Base-by-base conservation (phyloP, 2,888 invertebrate species). In the Diachrysia chrysitis region DNA sequence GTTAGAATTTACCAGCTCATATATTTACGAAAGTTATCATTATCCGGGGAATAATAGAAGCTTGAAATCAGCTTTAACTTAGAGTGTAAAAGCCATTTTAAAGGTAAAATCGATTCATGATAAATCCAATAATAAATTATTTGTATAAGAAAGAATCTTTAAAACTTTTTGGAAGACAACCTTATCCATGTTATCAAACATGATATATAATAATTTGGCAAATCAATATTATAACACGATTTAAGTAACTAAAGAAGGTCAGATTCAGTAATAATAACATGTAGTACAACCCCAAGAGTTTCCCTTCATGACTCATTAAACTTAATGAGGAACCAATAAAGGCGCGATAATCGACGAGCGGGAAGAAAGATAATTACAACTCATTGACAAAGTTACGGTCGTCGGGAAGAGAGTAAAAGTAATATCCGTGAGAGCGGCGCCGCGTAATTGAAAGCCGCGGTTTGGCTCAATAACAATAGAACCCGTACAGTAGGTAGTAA, bases 371-470 rank as follows among this genome's bases (percentile, higher is more conserved):
- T 85, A 88, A 88, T 89, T 88, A 86, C 83, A 79, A 66, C 75
- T 83, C 82, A 80, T 85, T 85, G 84, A 82, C 83, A 86, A 86
- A 86, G 87, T 86, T 85, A 84, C 81, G 79, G 79, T 78, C 78
- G 79, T 81, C 79, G 78, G 76, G 78, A 82, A 73, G 77, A 79
- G 79, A 82, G 82, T 81, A 83, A 84, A 85, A 87, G 85, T 82
- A 84, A 85, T 88, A 85, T 81, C 83, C 82, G 82, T 76, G 82
- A 77, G 83, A 83, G 83, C 79, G 79, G 81, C 77, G 84, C 79
- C 75, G 81, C 82, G 84, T 91, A 93, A 93, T 92, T 92, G 90
- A 90, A 90, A 89, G 88, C 85, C 88, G 90, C 85, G 89, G 90
- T 89, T 90, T 86, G 80, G 85, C 83, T 88, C 90, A 89, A 90